Percentiles rank a stretch among this genome's conserved stretches.
Evolutionary conservation across 2,888 invertebrate species (phyloP).

Genomic region (Tiphia femorata): DNA sequence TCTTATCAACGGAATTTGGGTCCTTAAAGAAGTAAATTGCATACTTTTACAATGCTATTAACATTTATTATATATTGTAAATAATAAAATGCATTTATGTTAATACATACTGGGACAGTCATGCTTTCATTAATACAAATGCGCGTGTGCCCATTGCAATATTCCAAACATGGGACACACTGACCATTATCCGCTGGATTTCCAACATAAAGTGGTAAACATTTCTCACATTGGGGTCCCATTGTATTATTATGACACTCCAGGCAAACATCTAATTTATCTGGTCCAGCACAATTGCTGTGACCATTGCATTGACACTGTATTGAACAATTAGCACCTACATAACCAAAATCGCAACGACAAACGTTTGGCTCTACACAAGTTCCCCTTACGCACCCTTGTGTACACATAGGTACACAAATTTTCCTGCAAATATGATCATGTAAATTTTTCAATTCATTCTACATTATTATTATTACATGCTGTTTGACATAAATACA

Average conservation of each 20-base stretch:
- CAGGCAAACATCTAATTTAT: constrained; percentile 84
- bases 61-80: neutral
- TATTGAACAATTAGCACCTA: constrained; percentile 93
- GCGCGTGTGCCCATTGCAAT: constrained; percentile 90
- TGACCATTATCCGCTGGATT: constrained; percentile 87
- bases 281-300: constrained; percentile 90
- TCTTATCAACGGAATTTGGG: constrained; percentile 63
- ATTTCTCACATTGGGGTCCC: constrained; percentile 93
- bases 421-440: constrained; percentile 51
- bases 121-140: constrained; percentile 78
- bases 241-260: constrained; percentile 93
- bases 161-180: constrained; percentile 89
- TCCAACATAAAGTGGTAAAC: constrained; percentile 91
- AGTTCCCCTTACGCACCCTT: constrained; percentile 88
- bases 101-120: constrained; percentile 61
- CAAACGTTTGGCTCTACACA: constrained; percentile 89
- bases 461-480: neutral
- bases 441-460: neutral
- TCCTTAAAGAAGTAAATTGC: constrained; percentile 47
- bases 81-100: neutral
- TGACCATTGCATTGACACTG: constrained; percentile 96
- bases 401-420: constrained; percentile 85
- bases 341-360: constrained; percentile 93
- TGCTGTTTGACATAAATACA: neutral
- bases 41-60: neutral